Conservation (phyloP, 2,797 vertebrate species). For the Natrix natrix region DNA sequence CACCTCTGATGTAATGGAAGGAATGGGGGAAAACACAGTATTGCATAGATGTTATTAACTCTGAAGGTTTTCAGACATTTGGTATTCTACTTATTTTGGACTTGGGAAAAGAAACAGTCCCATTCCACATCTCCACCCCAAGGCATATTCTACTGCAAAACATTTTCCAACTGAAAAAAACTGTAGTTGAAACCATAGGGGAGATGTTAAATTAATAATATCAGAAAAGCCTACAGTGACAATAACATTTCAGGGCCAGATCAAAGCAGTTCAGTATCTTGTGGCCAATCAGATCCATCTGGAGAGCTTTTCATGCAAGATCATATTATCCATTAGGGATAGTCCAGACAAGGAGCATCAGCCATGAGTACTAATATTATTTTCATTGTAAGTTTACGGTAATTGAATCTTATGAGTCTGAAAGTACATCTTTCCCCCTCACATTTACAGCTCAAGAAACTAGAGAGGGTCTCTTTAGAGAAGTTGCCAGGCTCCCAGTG, state of each 20-base stretch:
- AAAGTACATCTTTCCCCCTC: neutral
- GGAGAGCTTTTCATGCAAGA: neutral
- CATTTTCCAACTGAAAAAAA: neutral
- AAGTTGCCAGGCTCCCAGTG: neutral
- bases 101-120: neutral
- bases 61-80: neutral
- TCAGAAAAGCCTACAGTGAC: neutral
- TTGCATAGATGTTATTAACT: neutral
- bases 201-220: neutral
- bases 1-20: neutral
- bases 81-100: neutral
- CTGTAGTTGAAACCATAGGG: neutral
- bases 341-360: neutral
- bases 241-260: neutral
- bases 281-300: neutral
- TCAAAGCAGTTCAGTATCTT: neutral
- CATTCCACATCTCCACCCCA: neutral
- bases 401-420: neutral
- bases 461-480: neutral
- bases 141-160: neutral
- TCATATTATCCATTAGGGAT: neutral
- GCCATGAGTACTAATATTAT: neutral
- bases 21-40: neutral
- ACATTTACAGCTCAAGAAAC: neutral
- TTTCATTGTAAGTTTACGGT: neutral